These are phyloP conservation scores for Macrosoma leucophasiata DNA, from an alignment of 2,888 invertebrate species.

Conservation along the genomic window DNA sequence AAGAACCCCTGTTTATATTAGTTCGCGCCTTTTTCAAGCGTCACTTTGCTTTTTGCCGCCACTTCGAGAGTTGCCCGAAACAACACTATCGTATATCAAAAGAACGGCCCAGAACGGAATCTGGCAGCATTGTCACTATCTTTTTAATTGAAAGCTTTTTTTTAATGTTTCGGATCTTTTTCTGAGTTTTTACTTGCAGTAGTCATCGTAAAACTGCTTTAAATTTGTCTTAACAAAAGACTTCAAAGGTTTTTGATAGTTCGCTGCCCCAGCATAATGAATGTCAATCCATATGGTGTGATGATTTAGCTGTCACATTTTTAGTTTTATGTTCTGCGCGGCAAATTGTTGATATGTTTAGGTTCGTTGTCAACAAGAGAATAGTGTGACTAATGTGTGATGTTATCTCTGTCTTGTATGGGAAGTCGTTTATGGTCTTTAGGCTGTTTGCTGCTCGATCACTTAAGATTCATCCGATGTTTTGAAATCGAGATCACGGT, in stretches of 20 bases:
- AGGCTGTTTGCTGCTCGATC: too few relatives aligned
- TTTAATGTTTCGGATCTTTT: conserved; percentile 57
- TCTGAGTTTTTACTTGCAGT: conserved; percentile 45
- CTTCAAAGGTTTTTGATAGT: conserved; percentile 62
- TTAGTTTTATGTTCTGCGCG: conserved; percentile 52
- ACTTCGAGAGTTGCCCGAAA: conserved; percentile 46
- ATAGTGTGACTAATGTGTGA: too few relatives aligned
- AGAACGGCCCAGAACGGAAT: conserved; percentile 42
- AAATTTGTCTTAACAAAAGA: conserved; percentile 59
- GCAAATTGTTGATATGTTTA: too few relatives aligned
- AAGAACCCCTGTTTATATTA: conserved; percentile 61
- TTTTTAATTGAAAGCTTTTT: conserved; percentile 63
- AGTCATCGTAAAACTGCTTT: conserved; percentile 60
- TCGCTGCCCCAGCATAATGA: conserved; percentile 34
- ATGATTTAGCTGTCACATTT: conserved; percentile 54
- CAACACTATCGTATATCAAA: conserved; percentile 74
- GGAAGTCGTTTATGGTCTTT: too few relatives aligned
- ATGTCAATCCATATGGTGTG: conserved; percentile 61
- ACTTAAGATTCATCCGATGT: too few relatives aligned
- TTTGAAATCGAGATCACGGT: too few relatives aligned
- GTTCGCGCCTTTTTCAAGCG: conserved; percentile 74
- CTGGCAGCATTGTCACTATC: conserved; percentile 66
- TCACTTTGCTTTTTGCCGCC: conserved; percentile 71
- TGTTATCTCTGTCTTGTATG: too few relatives aligned
- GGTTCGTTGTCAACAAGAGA: too few relatives aligned